Evolutionary conservation across 64 coral and sea anemone genomes (phyloP).

Genomic region (Montipora cactus): DNA sequence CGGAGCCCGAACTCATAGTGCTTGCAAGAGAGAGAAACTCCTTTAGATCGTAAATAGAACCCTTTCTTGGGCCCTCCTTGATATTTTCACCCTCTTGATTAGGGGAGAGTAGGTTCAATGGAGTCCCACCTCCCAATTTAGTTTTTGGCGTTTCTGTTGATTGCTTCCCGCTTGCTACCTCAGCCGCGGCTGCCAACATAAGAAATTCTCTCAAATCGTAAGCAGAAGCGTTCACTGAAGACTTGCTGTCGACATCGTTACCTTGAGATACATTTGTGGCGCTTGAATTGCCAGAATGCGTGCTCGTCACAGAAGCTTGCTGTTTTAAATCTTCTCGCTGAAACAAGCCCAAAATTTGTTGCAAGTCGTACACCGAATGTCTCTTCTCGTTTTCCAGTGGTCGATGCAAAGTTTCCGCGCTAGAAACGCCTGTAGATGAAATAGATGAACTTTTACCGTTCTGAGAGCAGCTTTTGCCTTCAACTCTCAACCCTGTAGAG

Average conservation of each 20-base stretch:
- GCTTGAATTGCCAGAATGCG: not conserved
- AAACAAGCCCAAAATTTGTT: slow-evolving; percentile 80
- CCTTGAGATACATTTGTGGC: too few relatives aligned
- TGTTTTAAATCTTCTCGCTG: slow-evolving; percentile 57
- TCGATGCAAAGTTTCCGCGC: not conserved
- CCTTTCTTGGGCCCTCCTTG: slow-evolving; percentile 30
- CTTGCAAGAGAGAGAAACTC: slow-evolving; percentile 83
- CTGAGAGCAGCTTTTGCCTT: slow-evolving; percentile 64
- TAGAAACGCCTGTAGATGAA: not conserved
- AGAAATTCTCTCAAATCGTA: slow-evolving; percentile 89
- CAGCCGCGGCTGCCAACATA: slow-evolving; percentile 5
- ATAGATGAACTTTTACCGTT: not conserved
- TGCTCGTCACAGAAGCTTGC: not conserved
- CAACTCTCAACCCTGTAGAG: slow-evolving; percentile 16
- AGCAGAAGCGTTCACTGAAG: slow-evolving; percentile 41
- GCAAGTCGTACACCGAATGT: slow-evolving; percentile 74
- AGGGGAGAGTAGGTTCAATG: not conserved
- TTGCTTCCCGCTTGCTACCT: slow-evolving; percentile 12
- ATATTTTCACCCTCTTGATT: not conserved
- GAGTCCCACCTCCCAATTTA: not conserved
- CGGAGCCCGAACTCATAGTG: not conserved
- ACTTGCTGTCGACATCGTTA: not conserved
- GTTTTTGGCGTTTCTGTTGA: not conserved
- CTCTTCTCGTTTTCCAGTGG: slow-evolving; percentile 48
- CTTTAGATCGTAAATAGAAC: slow-evolving; percentile 79